Base-by-base conservation (phyloP, 1,140 invertebrate species). In the Monomorium pharaonis region DNA sequence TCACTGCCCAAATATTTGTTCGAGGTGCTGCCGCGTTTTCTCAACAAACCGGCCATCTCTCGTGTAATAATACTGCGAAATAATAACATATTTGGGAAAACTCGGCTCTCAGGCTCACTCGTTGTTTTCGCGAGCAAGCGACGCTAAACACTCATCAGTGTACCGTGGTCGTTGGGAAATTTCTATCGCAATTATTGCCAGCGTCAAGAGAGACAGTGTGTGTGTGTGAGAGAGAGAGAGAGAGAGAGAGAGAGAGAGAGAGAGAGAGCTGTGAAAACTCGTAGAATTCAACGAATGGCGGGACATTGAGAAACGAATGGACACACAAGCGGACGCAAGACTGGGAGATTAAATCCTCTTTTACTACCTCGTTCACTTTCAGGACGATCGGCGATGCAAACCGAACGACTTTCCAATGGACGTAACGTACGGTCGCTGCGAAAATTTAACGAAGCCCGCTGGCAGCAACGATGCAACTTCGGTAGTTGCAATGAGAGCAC, bases 401-500 rank as follows among this genome's bases (percentile, higher is more conserved):
- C 51, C 27, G 67, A 81, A 81, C 37, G 78, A 83, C 78, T 83
- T 58, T 83, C 78, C 37, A 83, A 83, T 83, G 78, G 58, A 63
- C 12, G 44, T 62, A 81, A 81, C 69, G 69, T 62, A 76, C 85
- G 84, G 84, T 56, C 72, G 87, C 47, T 60, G 76, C 86, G 83
- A 88, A 88, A 88, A 89, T 84, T 89, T 88, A 86, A 89, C 88
- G 85, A 89, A 89, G 83, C 67, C 37, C 85, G 47, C 56, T 54
- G 56, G 86, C 51, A 42, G 44, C 72, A 47, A 72, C 47, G 47
- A 81, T 67, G 75, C 87, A 85, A 89, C 87, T 58, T 70, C 21
- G 83, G 44, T 63, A 56, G 42, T 81, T 67, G 72, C 65, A 65
- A 81, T 67, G 76, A 65, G 58, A 88, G 74, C 83, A 87, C 69